phyloP scores from a whole-genome alignment of 2,797 vertebrate genomes.

The Adelosebastes latens region DNA sequence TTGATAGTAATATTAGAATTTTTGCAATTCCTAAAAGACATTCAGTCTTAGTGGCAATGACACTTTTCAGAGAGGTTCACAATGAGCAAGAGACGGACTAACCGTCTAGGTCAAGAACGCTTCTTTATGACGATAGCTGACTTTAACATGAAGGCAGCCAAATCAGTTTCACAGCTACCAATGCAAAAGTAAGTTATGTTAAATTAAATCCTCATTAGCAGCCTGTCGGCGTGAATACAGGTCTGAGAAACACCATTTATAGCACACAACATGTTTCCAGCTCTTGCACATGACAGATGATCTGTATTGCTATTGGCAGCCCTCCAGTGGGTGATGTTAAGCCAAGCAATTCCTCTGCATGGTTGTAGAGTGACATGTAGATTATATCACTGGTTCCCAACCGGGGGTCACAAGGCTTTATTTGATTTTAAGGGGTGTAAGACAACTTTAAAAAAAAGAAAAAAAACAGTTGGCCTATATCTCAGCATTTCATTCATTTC shows the following conservation, averaged over 20 bases:
- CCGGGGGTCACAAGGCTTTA: no score
- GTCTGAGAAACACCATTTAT: background rate
- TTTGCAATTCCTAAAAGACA: background rate
- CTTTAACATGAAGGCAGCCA: background rate
- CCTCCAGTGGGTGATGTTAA: slow-evolving; percentile 3
- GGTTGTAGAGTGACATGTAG: background rate
- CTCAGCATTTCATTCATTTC: no score
- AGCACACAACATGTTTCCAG: background rate
- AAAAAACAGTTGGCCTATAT: no score
- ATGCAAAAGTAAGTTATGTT: background rate
- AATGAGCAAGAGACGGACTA: background rate
- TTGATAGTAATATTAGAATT: background rate
- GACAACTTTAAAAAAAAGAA: no score
- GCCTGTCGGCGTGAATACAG: background rate
- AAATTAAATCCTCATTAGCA: background rate
- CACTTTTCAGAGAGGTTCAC: background rate
- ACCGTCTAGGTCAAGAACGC: background rate
- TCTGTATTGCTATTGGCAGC: slow-evolving; percentile 1
- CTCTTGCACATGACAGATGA: background rate
- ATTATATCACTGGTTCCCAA: background rate
- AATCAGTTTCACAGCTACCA: background rate
- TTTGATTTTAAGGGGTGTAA: no score
- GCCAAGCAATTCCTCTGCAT: background rate
- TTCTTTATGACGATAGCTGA: background rate
- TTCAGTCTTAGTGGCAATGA: background rate